Evolutionary conservation across 2,797 vertebrate species (phyloP), one percentile per base, ranked within the genome.

Genomic region (Gambusia yucatana): DNA sequence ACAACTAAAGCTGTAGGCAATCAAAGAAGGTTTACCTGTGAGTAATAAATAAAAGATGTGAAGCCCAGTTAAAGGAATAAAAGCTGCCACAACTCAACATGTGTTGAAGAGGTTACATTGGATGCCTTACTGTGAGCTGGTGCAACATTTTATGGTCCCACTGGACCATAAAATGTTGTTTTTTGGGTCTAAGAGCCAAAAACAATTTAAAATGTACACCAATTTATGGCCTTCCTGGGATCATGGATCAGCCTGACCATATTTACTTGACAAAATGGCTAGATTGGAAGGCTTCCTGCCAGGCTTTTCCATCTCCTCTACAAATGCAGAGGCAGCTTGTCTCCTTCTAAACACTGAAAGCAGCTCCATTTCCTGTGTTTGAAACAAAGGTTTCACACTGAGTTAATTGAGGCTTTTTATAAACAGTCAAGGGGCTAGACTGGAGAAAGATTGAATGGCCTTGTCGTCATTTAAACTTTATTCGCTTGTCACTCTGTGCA

Each of bases 381-480:
- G 2, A 63, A 79, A 70, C 69, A 82, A 83, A 75, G 69, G 77
- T 85, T 28, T 61, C 52, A 39, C 65, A 14, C 8, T 48, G 3
- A 36, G 72, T n/a, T 72, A 67, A 36, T 61, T 73, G 67, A 82
- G 50, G 76, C 28, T 77, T 75, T 79, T 50, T 71, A 59, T 70
- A n/a, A 41, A 57, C 9, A 48, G 25, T 10, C 41, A 71, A 48
- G 73, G 1, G 46, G 28, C 73, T 81, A 55, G 47, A 55, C 36
- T 28, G 67, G 77, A 39, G 72, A 81, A 78, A 76, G 69, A 78
- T 77, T 46, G 69, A 67, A 48, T 73, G 17, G 25, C 82, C 67
- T 76, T 75, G 3, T 70, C 72, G 25, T 70, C 72, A 82, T 82
- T 79, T 73, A 44, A 52, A 33, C 43, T 72, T 25, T 4, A 8